Conservation (phyloP, 1,140 invertebrate species). For the Temnothorax longispinosus region DNA sequence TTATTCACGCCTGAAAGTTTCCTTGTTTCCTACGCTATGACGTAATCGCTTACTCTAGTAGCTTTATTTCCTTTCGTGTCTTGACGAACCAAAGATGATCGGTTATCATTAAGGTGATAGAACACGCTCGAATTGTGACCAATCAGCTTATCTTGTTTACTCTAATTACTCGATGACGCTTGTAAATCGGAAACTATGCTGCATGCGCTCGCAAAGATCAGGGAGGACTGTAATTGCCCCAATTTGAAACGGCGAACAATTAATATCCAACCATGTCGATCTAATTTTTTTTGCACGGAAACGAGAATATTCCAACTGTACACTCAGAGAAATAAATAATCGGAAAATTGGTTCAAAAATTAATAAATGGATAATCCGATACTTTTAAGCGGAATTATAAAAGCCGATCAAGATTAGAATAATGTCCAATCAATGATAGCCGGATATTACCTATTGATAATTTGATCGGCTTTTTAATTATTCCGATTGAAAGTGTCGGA, state of each 20-base stretch:
- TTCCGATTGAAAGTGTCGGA: no score
- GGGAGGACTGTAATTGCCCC: neutral
- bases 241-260: constrained; percentile 8
- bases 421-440: no score
- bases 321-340: no score
- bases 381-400: no score
- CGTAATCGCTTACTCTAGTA: neutral
- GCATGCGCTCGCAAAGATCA: neutral
- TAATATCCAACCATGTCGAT: neutral
- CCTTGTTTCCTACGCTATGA: neutral
- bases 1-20: neutral
- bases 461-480: no score
- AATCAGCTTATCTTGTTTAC: constrained; percentile 22
- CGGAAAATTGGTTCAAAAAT: no score
- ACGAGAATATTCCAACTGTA: neutral
- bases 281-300: constrained; percentile 19
- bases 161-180: neutral
- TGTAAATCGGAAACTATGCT: neutral
- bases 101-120: constrained; percentile 22
- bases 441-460: no score
- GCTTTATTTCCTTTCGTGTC: neutral
- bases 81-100: neutral
- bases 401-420: no score
- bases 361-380: no score
- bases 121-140: neutral